Conservation (phyloP, 2,113 vertebrate species). For the Ammodytes marinus region DNA sequence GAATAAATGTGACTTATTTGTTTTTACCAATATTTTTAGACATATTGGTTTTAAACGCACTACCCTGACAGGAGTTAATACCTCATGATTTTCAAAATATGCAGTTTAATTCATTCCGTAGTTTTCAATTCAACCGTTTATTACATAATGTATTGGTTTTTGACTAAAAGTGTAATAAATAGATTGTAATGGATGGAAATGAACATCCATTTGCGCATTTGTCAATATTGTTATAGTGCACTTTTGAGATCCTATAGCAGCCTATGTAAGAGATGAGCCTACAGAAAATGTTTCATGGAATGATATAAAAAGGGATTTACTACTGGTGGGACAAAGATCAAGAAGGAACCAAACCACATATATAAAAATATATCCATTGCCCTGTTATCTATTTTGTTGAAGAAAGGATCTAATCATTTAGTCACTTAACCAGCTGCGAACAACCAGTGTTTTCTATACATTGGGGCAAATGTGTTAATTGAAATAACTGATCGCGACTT, state of each 20-base stretch:
- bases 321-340: conserved; percentile 30
- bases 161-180: no score
- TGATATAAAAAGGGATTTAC: background rate
- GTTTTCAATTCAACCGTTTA: no score
- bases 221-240: conserved; percentile 12
- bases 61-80: no score
- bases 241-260: background rate
- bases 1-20: background rate
- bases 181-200: no score
- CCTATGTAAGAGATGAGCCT: background rate
- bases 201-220: conserved; percentile 9
- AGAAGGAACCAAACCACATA: conserved; percentile 23
- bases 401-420: conserved; percentile 29
- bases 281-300: conserved; percentile 25
- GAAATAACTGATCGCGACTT: conserved; percentile 51
- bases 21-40: no score
- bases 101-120: no score
- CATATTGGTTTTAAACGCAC: no score
- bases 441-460: conserved; percentile 25
- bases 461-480: conserved; percentile 54
- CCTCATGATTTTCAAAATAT: no score
- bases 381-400: conserved; percentile 28
- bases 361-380: conserved; percentile 38
- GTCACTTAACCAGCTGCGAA: conserved; percentile 17
- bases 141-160: no score